Conservation (phyloP, 1,140 invertebrate species). For the Musca domestica region DNA sequence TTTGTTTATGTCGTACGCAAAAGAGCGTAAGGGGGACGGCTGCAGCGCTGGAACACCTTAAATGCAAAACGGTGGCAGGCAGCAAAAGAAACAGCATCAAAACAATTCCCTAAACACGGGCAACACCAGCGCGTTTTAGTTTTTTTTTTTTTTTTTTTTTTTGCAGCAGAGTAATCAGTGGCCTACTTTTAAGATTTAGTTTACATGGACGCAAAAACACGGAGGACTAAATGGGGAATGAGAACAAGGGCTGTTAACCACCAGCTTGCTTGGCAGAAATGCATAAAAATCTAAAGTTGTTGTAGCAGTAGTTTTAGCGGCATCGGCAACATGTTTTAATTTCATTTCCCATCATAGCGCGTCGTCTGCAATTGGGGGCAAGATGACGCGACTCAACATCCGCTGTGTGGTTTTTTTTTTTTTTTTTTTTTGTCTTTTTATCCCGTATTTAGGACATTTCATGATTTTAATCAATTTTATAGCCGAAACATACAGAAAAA, state of each 20-base stretch:
- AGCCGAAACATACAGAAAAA: not conserved
- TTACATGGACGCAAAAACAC: too few species aligned
- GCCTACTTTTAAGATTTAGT: conserved; percentile 4
- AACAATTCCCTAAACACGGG: conserved; percentile 6
- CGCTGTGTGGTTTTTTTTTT: not conserved
- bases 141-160: conserved; percentile 10
- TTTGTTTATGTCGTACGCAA: too few species aligned
- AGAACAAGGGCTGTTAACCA: too few species aligned
- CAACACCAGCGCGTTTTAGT: not conserved
- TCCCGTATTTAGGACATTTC: too few species aligned
- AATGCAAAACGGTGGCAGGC: too few species aligned
- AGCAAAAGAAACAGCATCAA: too few species aligned
- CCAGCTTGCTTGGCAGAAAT: not conserved
- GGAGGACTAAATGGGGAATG: too few species aligned
- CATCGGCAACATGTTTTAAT: conserved; percentile 1
- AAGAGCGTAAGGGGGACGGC: too few species aligned
- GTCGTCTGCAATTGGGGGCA: not conserved
- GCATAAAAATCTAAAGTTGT: not conserved
- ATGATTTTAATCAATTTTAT: conserved; percentile 11
- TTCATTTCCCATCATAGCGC: not conserved
- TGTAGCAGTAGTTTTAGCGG: not conserved
- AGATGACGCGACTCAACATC: conserved; percentile 18
- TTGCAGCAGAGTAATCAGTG: conserved; percentile 5
- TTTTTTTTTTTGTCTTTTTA: not conserved
- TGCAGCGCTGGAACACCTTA: too few species aligned